Percentiles rank a stretch among this genome's conserved stretches.
These are phyloP conservation scores for Leptonema lineaticorne DNA, from an alignment of 1,140 invertebrate genomes.

Conservation along the genomic window DNA sequence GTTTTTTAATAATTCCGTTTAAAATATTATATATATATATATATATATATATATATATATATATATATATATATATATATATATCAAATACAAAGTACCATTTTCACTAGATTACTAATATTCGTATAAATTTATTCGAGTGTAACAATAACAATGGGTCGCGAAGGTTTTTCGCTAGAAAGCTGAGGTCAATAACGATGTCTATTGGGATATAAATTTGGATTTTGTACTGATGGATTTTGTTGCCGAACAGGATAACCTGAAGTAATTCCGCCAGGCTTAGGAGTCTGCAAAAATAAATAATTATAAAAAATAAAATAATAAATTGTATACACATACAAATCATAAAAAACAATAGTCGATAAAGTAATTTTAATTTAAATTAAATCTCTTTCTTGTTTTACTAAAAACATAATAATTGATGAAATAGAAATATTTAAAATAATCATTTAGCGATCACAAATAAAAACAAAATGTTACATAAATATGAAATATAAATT, in stretches of 20 bases:
- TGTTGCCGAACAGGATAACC: conserved; percentile 54
- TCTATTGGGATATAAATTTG: conserved; percentile 51
- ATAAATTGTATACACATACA: background rate
- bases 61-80: too few relatives aligned
- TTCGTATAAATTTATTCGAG: conserved; percentile 37
- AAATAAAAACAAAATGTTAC: too few relatives aligned
- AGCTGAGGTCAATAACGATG: conserved; percentile 49
- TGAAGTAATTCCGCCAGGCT: conserved; percentile 54
- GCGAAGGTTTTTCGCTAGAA: conserved; percentile 33
- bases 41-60: too few relatives aligned
- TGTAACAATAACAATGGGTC: conserved; percentile 38
- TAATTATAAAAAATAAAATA: background rate
- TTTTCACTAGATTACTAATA: too few relatives aligned
- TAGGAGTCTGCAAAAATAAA: conserved; percentile 46
- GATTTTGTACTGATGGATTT: conserved; percentile 52
- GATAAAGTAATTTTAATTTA: background rate
- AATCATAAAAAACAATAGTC: background rate
- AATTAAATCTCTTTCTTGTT: background rate
- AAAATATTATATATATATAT: too few relatives aligned
- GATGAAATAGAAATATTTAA: too few relatives aligned
- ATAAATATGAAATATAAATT: conserved; percentile 14
- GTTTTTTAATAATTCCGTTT: too few relatives aligned
- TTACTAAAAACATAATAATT: too few relatives aligned
- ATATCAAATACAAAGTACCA: too few relatives aligned
- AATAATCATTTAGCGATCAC: too few relatives aligned